Conservation (phyloP, 2,888 invertebrate genomes). For the Punctoribates punctum region DNA sequence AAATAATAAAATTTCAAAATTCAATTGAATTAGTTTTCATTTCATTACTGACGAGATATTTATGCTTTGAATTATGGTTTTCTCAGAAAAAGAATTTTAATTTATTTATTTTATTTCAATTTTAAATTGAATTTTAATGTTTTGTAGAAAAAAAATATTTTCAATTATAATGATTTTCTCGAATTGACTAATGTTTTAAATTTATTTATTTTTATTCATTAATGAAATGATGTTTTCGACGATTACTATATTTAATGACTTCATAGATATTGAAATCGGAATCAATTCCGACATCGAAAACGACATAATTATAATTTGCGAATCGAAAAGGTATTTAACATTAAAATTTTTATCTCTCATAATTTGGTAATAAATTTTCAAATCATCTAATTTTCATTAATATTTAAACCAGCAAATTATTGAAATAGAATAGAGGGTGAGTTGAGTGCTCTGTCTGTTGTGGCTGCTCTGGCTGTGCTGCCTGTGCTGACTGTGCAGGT, state of each 20-base stretch:
- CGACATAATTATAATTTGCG: conserved; percentile 9
- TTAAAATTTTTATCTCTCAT: neutral
- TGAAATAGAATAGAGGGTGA: neutral
- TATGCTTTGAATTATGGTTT: conserved; percentile 10
- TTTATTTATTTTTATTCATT: neutral
- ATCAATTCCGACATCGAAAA: conserved; percentile 3
- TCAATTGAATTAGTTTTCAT: neutral
- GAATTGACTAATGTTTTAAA: conserved; percentile 20
- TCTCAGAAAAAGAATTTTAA: neutral
- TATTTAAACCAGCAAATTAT: neutral
- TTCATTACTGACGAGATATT: neutral
- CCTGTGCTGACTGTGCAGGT: neutral
- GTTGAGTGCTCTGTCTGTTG: no score
- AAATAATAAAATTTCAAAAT: neutral
- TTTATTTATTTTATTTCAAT: conserved; percentile 8
- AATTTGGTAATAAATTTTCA: conserved; percentile 9
- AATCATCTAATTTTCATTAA: conserved; percentile 13
- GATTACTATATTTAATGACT: conserved; percentile 11
- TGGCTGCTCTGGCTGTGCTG: neutral
- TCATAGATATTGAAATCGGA: neutral
- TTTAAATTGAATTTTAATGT: conserved; percentile 22
- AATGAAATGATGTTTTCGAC: conserved; percentile 9
- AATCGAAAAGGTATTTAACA: no score
- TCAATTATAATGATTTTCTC: conserved; percentile 13
- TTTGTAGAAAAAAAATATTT: neutral